These are phyloP conservation scores for Poeciliopsis turrubarensis DNA, from an alignment of 2,113 vertebrate species.

Conservation along the genomic window DNA sequence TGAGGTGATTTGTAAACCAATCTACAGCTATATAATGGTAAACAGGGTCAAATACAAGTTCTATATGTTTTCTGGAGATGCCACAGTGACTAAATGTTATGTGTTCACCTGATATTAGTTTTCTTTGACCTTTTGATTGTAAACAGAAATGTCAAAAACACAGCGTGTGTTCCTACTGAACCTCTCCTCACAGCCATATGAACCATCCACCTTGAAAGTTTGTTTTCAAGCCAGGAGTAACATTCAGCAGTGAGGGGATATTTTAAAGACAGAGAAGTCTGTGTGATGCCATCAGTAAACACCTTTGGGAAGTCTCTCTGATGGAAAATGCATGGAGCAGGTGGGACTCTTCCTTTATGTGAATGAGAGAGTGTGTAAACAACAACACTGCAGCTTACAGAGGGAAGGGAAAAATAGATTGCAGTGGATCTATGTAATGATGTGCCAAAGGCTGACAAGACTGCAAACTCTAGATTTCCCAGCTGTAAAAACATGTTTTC, in stretches of 20 bases:
- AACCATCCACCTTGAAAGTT: slow-evolving; percentile 45
- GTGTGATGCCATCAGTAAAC: slow-evolving; percentile 47
- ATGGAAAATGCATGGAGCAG: slow-evolving; percentile 44
- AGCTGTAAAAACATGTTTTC: slow-evolving; percentile 39
- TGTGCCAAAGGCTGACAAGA: slow-evolving; percentile 52
- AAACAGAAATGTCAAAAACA: slow-evolving; percentile 48
- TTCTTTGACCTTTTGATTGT: slow-evolving; percentile 45
- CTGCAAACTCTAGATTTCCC: slow-evolving; percentile 64
- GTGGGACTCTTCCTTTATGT: slow-evolving; percentile 29
- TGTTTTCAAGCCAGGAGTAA: slow-evolving; percentile 39
- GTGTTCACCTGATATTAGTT: slow-evolving; percentile 23
- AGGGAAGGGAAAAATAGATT: slow-evolving; percentile 20
- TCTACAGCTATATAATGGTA: too few species aligned
- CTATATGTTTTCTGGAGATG: slow-evolving; percentile 30
- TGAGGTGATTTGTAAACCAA: too few species aligned
- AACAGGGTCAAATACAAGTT: too few species aligned
- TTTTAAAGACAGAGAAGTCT: slow-evolving; percentile 56
- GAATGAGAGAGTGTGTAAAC: slow-evolving; percentile 28
- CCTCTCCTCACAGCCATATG: slow-evolving; percentile 46
- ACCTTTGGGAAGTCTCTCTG: slow-evolving; percentile 64
- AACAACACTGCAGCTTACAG: slow-evolving; percentile 31
- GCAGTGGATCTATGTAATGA: slow-evolving; percentile 55
- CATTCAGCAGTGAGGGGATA: slow-evolving; percentile 40
- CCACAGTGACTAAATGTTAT: slow-evolving; percentile 16
- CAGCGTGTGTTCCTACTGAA: slow-evolving; percentile 20